Conservation (phyloP, 2,797 vertebrate species). For the Gallinago solitaria region DNA sequence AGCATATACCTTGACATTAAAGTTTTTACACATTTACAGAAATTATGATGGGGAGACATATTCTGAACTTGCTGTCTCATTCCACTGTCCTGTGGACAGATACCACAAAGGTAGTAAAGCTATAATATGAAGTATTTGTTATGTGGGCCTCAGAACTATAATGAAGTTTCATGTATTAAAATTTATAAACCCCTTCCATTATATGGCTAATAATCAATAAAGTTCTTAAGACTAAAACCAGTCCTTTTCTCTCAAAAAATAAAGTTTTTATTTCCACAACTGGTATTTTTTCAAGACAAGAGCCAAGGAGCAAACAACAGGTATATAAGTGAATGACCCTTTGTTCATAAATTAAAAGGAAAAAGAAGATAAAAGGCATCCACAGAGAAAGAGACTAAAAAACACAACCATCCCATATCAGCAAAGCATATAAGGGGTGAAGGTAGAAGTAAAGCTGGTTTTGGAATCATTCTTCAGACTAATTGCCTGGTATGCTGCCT, state of each 20-base stretch:
- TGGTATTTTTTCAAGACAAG: neutral
- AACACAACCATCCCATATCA: neutral
- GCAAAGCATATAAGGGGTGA: neutral
- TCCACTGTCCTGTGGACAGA: neutral
- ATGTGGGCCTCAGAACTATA: neutral
- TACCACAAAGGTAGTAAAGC: neutral
- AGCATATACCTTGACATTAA: neutral
- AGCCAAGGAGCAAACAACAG: neutral
- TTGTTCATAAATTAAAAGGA: neutral
- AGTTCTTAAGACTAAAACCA: neutral
- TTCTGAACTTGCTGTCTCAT: neutral
- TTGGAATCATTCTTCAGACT: constrained; percentile 62
- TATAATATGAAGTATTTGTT: neutral
- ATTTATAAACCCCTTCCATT: neutral
- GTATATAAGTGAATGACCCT: neutral
- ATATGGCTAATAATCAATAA: neutral
- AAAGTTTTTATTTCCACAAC: neutral
- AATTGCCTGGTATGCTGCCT: constrained; percentile 53
- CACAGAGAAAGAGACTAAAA: neutral
- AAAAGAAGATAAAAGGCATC: neutral
- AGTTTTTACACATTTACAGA: neutral
- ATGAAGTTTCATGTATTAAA: neutral
- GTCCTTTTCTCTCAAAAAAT: neutral
- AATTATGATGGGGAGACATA: neutral
- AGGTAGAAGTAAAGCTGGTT: neutral